Conservation (phyloP, 2,113 vertebrate species). For the Corydoras sp. region DNA sequence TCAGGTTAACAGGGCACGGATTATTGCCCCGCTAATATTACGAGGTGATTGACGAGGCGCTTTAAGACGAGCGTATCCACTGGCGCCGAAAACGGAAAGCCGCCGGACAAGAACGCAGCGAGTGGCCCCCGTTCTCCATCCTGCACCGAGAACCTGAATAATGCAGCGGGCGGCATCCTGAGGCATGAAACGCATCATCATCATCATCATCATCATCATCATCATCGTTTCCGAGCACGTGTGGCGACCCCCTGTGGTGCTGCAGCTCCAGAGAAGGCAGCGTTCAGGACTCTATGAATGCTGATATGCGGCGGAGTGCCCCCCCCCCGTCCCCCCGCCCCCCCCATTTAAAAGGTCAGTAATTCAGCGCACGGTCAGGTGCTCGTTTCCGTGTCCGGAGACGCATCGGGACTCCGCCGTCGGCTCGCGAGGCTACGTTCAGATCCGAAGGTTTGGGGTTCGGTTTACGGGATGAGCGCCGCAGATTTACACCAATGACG, state of each 20-base stretch:
- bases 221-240: slow-evolving; percentile 34
- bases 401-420: too few species aligned
- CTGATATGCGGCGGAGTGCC: slow-evolving; percentile 33
- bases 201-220: neutral
- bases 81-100: slow-evolving; percentile 15
- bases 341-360: slow-evolving; percentile 40
- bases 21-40: slow-evolving; percentile 32
- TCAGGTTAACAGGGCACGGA: slow-evolving; percentile 30
- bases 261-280: slow-evolving; percentile 40
- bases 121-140: neutral
- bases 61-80: slow-evolving; percentile 18
- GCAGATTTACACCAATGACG: neutral
- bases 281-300: slow-evolving; percentile 41
- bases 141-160: slow-evolving; percentile 15
- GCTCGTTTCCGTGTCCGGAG: neutral
- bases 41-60: slow-evolving; percentile 23
- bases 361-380: slow-evolving; percentile 31
- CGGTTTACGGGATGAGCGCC: neutral
- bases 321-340: slow-evolving; percentile 1
- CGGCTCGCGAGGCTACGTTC: neutral
- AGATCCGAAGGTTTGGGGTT: neutral
- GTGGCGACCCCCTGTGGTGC: slow-evolving; percentile 37
- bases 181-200: slow-evolving; percentile 24
- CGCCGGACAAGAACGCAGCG: slow-evolving; percentile 20
- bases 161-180: slow-evolving; percentile 23